Evolutionary conservation across 2,113 vertebrate species (phyloP).

Genomic region (Mastomys coucha): DNA sequence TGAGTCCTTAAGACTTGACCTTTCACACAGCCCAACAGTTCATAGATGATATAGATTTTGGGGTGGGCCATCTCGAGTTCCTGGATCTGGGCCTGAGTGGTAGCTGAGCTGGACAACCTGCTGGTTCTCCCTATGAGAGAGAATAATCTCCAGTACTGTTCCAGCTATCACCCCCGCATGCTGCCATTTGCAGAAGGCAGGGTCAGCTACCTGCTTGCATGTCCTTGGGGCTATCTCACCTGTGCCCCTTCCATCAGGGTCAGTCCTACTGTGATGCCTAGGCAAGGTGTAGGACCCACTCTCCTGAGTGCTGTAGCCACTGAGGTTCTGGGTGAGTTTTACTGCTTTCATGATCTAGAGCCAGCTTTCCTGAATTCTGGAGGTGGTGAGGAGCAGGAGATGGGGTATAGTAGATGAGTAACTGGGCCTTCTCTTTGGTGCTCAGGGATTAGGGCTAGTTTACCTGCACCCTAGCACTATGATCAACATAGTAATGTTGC

Average conservation of each 20-base stretch:
- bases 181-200: not conserved
- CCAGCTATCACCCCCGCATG: not conserved
- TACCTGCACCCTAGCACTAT: not conserved
- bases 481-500: not conserved
- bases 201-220: not conserved
- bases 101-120: not conserved
- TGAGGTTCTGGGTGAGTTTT: not conserved
- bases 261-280: not conserved
- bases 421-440: not conserved
- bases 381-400: not conserved
- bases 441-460: not conserved
- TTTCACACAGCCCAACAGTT: not conserved
- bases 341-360: not conserved
- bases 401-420: not conserved
- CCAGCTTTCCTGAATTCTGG: not conserved
- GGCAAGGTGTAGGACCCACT: not conserved
- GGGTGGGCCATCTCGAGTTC: not conserved
- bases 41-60: not conserved
- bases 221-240: not conserved
- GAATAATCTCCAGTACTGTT: not conserved
- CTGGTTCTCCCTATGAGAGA: not conserved
- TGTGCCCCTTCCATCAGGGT: not conserved
- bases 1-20: not conserved
- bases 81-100: not conserved
- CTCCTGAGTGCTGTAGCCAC: not conserved